A percentile compares a stretch with the other conserved stretches of the same genome.
Conservation (phyloP, 2,797 vertebrate species). For the Danio jaintianensis region DNA sequence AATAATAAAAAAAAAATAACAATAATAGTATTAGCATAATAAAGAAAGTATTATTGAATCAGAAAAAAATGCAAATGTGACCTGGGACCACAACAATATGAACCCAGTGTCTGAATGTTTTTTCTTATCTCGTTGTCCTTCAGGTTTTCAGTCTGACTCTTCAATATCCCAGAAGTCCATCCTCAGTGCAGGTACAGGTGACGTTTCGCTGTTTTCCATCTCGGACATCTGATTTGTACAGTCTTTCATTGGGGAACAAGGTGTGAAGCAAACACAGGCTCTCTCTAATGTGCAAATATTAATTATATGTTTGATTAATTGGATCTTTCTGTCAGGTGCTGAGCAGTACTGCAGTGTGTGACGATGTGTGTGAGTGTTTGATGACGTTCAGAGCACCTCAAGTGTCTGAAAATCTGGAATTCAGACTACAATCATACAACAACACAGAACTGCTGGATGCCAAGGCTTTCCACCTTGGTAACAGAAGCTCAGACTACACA, state of each 20-base stretch:
- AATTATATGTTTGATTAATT: background rate
- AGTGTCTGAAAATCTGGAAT: slow-evolving; percentile 20
- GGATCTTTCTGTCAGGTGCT: slow-evolving; percentile 53
- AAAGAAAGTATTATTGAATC: too few species aligned
- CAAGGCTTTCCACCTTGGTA: slow-evolving; percentile 52
- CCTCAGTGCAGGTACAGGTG: slow-evolving; percentile 70
- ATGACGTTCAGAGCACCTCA: slow-evolving; percentile 34
- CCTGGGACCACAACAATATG: too few species aligned
- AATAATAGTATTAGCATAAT: too few species aligned
- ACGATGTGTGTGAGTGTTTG: slow-evolving; percentile 44
- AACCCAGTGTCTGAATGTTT: slow-evolving; percentile 61
- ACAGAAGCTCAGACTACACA: background rate
- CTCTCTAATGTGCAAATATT: slow-evolving; percentile 35
- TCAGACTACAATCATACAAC: slow-evolving; percentile 49
- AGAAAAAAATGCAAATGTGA: too few species aligned
- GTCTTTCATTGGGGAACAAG: slow-evolving; percentile 71
- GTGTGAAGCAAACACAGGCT: slow-evolving; percentile 67
- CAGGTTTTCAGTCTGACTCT: slow-evolving; percentile 71
- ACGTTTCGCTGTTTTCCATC: slow-evolving; percentile 78
- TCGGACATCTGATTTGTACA: slow-evolving; percentile 75
- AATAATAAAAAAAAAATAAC: too few species aligned
- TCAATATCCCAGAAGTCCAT: slow-evolving; percentile 67
- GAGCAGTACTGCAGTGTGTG: slow-evolving; percentile 47
- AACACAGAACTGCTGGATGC: slow-evolving; percentile 51
- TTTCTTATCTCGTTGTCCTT: slow-evolving; percentile 52